Conservation (phyloP, 2,888 invertebrate species). For the Limenitis camilla region DNA sequence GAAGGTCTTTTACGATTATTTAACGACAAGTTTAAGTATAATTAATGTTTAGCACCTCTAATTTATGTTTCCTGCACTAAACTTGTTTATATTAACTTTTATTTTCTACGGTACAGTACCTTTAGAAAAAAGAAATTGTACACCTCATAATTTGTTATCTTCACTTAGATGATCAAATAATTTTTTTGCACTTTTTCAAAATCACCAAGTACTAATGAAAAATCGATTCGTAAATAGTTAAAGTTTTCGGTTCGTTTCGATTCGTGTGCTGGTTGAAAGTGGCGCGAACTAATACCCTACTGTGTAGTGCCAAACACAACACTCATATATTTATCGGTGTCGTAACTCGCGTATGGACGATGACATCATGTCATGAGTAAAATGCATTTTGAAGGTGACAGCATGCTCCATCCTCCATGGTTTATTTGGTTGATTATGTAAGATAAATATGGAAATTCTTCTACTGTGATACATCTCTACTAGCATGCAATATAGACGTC, state of each 20-base stretch:
- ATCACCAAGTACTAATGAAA: neutral
- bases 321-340: slow-evolving; percentile 52
- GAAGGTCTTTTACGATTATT: too few relatives aligned
- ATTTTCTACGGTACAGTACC: too few relatives aligned
- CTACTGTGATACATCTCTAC: neutral
- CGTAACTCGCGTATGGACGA: slow-evolving; percentile 41
- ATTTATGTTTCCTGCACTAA: neutral
- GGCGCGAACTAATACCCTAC: slow-evolving; percentile 48
- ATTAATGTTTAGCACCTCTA: neutral
- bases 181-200: too few relatives aligned
- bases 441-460: neutral
- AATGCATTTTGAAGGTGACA: slow-evolving; percentile 25
- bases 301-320: slow-evolving; percentile 54
- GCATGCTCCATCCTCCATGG: neutral
- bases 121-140: neutral
- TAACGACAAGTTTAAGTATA: neutral
- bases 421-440: too few relatives aligned
- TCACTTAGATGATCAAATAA: too few relatives aligned
- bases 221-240: neutral
- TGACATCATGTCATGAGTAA: slow-evolving; percentile 58
- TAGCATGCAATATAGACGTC: neutral
- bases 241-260: slow-evolving; percentile 26
- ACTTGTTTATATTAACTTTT: too few relatives aligned
- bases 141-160: too few relatives aligned
- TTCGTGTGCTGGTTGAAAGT: slow-evolving; percentile 36